Evolutionary conservation across 2,113 vertebrate species (phyloP), one percentile per base, ranked within the genome.

Genomic region (Platysternon megacephalum): DNA sequence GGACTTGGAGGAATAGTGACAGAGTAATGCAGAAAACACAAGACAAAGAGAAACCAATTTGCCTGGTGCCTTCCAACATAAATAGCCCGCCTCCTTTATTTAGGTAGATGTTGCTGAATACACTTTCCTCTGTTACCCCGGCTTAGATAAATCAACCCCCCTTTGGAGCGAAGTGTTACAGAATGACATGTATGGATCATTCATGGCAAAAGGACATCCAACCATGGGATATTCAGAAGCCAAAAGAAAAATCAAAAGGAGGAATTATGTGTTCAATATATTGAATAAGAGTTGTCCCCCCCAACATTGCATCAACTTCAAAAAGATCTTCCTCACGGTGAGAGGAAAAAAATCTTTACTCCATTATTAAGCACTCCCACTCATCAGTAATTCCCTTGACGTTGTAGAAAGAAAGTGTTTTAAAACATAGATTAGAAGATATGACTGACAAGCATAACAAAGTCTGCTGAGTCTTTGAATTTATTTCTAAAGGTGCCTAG

Each of bases 41-140:
- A 88, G 58, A 96, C 93, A 96, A 93, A 97, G 95, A 93, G 56
- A 92, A 84, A 85, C 52, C 88, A 92, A 79, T 92, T 93, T 89
- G 82, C 83, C 89, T 89, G 85, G 92, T 96, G 91, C 53, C 89
- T 89, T 84, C 35, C 16, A 92, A 94, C 44, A 61, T 48, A 96
- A 89, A 91, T 61, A 86, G 76, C 21, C 46, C 56, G 51, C 84
- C 79, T 68, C 10, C 1, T 55, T 97, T 85, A 79, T 93, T 74
- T 24, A 65, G 85, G 84, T 56, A 35, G 52, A 61, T 29, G 55
- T 21, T 84, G 48, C 85, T 88, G 46, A 94, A 97, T 22, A 26
- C 82, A 84, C 44, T 44, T 92, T 52, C 4, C 42, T 65, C 6
- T 22, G 74, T 35, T 65, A 79, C 7, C 72, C 61, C 2, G 11